A percentile compares a stretch with the other conserved stretches of the same genome.
These are phyloP conservation scores for Chrysolina americana DNA, from an alignment of 2,888 invertebrate species.

Conservation along the genomic window DNA sequence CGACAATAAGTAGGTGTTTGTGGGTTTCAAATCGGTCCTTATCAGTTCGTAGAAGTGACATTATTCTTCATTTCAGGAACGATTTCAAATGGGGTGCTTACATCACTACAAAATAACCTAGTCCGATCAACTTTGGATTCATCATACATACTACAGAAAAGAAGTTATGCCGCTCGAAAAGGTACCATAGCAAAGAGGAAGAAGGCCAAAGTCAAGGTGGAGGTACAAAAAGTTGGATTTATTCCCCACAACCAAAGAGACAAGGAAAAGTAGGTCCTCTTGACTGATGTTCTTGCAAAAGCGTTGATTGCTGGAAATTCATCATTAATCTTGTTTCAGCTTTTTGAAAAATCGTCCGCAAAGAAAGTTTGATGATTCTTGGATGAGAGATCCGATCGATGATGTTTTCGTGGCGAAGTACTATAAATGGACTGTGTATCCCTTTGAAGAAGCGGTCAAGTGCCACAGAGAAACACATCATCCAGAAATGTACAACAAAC, in stretches of 20 bases:
- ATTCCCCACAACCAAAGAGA: conserved; percentile 80
- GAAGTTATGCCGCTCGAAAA: conserved; percentile 83
- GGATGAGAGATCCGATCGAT: conserved; percentile 73
- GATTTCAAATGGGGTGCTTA: conserved; percentile 25
- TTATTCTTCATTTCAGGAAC: conserved; percentile 23
- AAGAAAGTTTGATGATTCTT: conserved; percentile 76
- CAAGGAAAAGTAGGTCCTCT: conserved; percentile 70
- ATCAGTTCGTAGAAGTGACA: background rate
- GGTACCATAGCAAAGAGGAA: conserved; percentile 85
- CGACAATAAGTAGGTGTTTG: background rate
- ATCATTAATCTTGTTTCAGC: conserved; percentile 58
- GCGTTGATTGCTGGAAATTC: too few relatives aligned
- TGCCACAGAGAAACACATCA: conserved; percentile 87
- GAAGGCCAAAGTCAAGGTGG: conserved; percentile 81
- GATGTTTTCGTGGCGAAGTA: conserved; percentile 76
- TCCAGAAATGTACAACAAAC: conserved; percentile 85
- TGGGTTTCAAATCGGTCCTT: background rate
- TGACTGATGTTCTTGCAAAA: background rate
- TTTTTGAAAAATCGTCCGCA: conserved; percentile 68
- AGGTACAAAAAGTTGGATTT: conserved; percentile 82
- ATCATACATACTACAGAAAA: conserved; percentile 47
- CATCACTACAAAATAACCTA: conserved; percentile 33
- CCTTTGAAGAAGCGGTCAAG: conserved; percentile 82
- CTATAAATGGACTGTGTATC: conserved; percentile 75
- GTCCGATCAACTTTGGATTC: conserved; percentile 35